phyloP scores from a whole-genome alignment of 2,797 vertebrate species.

The Remorina albescens region DNA sequence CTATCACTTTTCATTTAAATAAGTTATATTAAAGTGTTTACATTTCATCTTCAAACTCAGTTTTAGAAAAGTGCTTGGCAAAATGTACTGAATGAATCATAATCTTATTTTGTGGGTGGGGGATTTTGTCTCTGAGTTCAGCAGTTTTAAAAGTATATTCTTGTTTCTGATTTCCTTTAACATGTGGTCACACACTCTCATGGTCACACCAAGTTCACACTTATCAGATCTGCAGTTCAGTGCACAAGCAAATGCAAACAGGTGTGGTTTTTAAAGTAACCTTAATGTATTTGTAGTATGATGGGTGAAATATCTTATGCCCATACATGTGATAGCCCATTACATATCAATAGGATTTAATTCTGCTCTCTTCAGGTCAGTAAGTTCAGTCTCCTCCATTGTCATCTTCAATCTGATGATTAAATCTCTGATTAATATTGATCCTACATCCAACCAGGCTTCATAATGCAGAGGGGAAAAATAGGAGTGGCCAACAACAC shows the following conservation, averaged over 20 bases:
- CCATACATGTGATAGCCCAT: neutral
- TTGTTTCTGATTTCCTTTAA: neutral
- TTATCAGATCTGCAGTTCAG: neutral
- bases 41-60: neutral
- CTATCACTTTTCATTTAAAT: neutral
- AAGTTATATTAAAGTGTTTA: neutral
- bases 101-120: neutral
- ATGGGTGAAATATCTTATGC: neutral
- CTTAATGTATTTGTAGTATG: neutral
- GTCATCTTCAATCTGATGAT: neutral
- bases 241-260: neutral
- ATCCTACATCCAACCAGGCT: neutral
- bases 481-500: conserved; percentile 8
- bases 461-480: neutral
- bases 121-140: neutral
- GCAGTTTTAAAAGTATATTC: neutral
- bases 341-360: neutral
- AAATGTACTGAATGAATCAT: neutral
- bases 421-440: neutral
- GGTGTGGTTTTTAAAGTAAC: conserved; percentile 13
- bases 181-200: neutral
- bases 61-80: neutral
- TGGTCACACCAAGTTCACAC: conserved; percentile 23
- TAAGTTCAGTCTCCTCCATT: neutral
- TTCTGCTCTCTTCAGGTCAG: neutral